Evolutionary conservation across 2,113 vertebrate genomes (phyloP), one percentile per base, ranked within the genome.

Genomic region (Rhizomys pruinosus): DNA sequence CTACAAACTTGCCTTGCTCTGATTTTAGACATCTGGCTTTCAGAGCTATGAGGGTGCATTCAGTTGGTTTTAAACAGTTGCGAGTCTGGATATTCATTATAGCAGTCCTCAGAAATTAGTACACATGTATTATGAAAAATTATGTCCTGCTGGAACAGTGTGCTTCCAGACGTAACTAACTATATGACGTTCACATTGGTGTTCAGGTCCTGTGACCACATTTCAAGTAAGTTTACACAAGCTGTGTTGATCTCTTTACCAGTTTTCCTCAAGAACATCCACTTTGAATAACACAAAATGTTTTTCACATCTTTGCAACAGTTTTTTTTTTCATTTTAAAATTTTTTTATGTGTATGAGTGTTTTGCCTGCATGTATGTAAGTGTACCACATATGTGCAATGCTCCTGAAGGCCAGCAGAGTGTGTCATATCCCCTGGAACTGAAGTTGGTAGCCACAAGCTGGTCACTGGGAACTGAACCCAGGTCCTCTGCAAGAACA

Each of bases 221-320:
- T 61, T 76, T 19, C 12, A 34, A 74, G 27, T 59, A 57, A 42
- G 9, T 72, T 69, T 57, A 52, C 57, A 27, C 29, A 66, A 39
- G 6, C 34, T 42, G 5, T 64, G n/a, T 11, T 16, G 81, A 42
- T 57, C 68, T 78, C 44, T 69, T 72, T 57, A 34, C 59, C 9
- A 1, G 23, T 1, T 55, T 86, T 80, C 72, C 63, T 95, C 34
- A 42, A n/a, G 73, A 79, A 84, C 77, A 66, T 66, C 81, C 79
- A 87, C 42, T 94, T 79, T n/a, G 81, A 34, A 89, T 91, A 47
- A 17, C 23, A 61, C 55, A 39, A 69, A 79, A 82, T 69, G 27
- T 44, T 86, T 78, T 57, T 73, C 42, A 85, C 47, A 34, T 84
- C 42, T 92, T 92, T 74, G 15, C 69, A 72, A 42, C 20, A 52